Evolutionary conservation across 1,140 invertebrate genomes (phyloP).

Genomic region (Phymorhynchus buccinoides): DNA sequence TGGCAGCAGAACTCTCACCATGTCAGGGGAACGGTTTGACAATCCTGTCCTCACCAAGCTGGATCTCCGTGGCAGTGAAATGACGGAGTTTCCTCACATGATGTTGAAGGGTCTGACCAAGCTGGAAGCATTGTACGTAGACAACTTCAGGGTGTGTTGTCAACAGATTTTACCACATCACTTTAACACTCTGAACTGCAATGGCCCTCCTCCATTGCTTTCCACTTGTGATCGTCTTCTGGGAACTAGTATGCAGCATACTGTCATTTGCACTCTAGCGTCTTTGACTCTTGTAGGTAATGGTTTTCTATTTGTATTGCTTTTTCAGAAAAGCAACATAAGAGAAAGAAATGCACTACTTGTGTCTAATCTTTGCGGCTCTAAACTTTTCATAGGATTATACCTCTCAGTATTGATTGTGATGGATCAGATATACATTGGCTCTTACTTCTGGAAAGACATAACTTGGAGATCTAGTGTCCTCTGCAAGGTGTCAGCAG

Average conservation of each 20-base stretch:
- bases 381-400: conserved; percentile 38
- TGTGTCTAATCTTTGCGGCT: conserved; percentile 47
- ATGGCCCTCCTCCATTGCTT: conserved; percentile 33
- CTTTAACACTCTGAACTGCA: conserved; percentile 1
- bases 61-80: not conserved
- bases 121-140: conserved; percentile 34
- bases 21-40: not conserved
- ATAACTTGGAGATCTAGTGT: conserved; percentile 23
- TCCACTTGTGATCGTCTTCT: conserved; percentile 54
- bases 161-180: conserved; percentile 23
- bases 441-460: conserved; percentile 42
- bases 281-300: conserved; percentile 49
- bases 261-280: conserved; percentile 46
- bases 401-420: conserved; percentile 30
- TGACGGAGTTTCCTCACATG: not conserved
- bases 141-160: conserved; percentile 51
- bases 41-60: not conserved
- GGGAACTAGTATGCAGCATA: conserved; percentile 34
- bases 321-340: not conserved
- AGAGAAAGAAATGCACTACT: conserved; percentile 30
- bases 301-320: conserved; percentile 26
- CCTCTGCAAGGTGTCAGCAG: conserved; percentile 21
- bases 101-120: not conserved
- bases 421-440: conserved; percentile 48
- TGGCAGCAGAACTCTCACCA: not conserved